These are phyloP conservation scores for Gymnobelideus leadbeateri DNA, from an alignment of 2,113 vertebrate species.

Conservation along the genomic window DNA sequence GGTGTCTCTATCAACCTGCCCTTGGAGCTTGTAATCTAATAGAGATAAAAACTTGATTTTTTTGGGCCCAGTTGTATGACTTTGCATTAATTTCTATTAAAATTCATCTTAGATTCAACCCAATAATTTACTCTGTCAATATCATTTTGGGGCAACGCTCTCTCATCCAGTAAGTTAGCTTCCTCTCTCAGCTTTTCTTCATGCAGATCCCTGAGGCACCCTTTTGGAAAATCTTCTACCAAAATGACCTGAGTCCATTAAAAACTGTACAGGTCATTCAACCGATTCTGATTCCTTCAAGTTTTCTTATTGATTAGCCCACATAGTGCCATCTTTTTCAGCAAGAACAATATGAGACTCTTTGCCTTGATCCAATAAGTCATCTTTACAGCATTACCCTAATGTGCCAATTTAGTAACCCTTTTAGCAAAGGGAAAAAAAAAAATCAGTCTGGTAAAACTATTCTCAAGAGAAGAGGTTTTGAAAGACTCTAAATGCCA, in stretches of 20 bases:
- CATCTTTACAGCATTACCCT: neutral
- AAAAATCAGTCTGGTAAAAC: neutral
- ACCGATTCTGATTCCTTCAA: neutral
- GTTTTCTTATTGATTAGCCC: neutral
- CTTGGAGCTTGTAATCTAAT: neutral
- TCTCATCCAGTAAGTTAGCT: neutral
- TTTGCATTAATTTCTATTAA: neutral
- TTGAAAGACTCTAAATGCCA: neutral
- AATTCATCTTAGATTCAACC: neutral
- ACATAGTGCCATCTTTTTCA: neutral
- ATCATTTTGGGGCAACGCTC: too few relatives aligned
- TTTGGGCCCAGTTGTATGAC: neutral
- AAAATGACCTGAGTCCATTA: neutral
- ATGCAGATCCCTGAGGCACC: neutral
- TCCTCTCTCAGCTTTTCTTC: neutral
- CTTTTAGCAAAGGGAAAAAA: neutral
- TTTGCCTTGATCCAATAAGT: neutral
- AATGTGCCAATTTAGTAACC: neutral
- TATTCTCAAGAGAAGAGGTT: neutral
- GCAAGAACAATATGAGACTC: neutral
- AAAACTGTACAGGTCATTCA: neutral
- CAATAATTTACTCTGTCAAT: neutral
- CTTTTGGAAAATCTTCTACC: neutral
- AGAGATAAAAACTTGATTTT: neutral
- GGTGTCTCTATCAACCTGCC: neutral